These are phyloP conservation scores for Metallyticus violacea DNA, from an alignment of 2,888 invertebrate species.

Conservation along the genomic window DNA sequence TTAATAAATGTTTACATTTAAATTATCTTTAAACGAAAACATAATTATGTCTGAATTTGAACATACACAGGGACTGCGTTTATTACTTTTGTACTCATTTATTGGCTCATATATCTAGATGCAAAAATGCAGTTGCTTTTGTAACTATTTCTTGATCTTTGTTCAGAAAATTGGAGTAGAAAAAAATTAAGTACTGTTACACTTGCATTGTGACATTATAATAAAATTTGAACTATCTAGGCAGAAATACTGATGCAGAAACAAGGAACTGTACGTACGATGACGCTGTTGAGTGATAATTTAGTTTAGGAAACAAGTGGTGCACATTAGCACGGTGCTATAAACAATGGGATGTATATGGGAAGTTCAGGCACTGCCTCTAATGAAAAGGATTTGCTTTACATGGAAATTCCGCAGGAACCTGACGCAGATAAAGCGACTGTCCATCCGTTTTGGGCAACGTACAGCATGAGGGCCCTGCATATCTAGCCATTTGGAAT, in stretches of 20 bases:
- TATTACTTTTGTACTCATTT: too few relatives aligned
- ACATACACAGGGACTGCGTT: too few relatives aligned
- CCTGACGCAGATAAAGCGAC: not conserved
- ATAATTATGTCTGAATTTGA: too few relatives aligned
- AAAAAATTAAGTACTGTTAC: not conserved
- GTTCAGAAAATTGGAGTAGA: not conserved
- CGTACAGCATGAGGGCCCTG: not conserved
- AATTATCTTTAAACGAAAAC: too few relatives aligned
- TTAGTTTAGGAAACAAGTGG: not conserved
- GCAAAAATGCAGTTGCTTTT: too few relatives aligned
- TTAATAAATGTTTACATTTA: too few relatives aligned
- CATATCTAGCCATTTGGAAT: not conserved
- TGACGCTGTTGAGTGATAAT: not conserved
- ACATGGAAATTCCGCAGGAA: not conserved
- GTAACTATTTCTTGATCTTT: not conserved
- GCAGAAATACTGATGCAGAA: not conserved
- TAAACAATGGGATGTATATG: not conserved
- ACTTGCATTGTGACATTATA: not conserved
- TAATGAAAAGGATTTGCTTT: not conserved
- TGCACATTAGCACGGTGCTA: not conserved
- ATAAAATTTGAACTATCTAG: not conserved
- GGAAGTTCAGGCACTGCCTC: not conserved
- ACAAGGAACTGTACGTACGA: not conserved
- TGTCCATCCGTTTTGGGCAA: not conserved
- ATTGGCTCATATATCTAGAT: too few relatives aligned